phyloP scores from a whole-genome alignment of 1,140 invertebrate species.

The Drosophila paulistorum region DNA sequence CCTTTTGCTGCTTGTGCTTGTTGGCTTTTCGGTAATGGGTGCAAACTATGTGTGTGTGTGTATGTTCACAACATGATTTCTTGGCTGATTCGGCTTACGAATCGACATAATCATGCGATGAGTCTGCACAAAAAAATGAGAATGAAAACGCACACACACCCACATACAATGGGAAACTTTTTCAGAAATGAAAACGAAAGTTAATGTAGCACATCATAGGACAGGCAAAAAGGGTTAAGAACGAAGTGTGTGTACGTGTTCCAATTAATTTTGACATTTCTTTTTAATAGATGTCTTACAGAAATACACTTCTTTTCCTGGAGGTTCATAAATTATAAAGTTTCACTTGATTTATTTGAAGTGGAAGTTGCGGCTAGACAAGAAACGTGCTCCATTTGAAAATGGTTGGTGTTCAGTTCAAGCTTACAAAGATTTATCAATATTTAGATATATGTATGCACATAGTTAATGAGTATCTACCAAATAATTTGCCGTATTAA shows the following conservation, averaged over 20 bases:
- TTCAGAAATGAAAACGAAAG: slow-evolving; percentile 55
- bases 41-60: slow-evolving; percentile 34
- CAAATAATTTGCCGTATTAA: no score
- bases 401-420: background rate
- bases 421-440: no score
- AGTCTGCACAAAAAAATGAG: slow-evolving; percentile 53
- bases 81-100: slow-evolving; percentile 45
- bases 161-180: slow-evolving; percentile 1
- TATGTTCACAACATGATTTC: slow-evolving; percentile 64
- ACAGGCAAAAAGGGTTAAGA: slow-evolving; percentile 39
- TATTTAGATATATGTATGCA: no score
- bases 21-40: slow-evolving; percentile 53
- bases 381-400: background rate
- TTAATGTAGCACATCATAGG: slow-evolving; percentile 67
- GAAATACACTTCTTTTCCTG: slow-evolving; percentile 46
- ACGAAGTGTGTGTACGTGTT: slow-evolving; percentile 53
- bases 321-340: slow-evolving; percentile 34
- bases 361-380: background rate
- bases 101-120: slow-evolving; percentile 76
- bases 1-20: slow-evolving; percentile 10
- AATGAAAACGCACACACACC: slow-evolving; percentile 32
- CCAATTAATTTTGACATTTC: slow-evolving; percentile 74
- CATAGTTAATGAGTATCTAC: no score
- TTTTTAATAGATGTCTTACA: slow-evolving; percentile 65
- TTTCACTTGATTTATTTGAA: background rate